Conservation (phyloP, 2,888 invertebrate species). For the Drosophila anceps region DNA sequence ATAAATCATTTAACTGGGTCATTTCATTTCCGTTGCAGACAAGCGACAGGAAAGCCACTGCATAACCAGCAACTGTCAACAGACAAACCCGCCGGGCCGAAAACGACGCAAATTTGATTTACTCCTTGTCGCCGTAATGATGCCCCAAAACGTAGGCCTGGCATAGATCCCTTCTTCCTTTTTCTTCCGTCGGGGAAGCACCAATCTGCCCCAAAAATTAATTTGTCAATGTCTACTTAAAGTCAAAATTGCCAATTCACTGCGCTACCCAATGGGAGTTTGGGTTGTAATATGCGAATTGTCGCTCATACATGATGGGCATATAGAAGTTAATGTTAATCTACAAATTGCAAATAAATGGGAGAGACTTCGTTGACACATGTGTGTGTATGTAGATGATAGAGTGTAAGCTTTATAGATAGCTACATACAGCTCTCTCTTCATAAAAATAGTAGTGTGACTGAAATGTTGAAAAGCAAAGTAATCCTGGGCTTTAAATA, state of each 20-base stretch:
- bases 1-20: slow-evolving; percentile 82
- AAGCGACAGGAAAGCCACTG: slow-evolving; percentile 67
- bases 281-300: slow-evolving; percentile 14
- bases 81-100: slow-evolving; percentile 40
- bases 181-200: slow-evolving; percentile 13
- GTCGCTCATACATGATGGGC: slow-evolving; percentile 17
- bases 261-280: slow-evolving; percentile 11
- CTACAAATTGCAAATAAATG: background rate
- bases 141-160: slow-evolving; percentile 50
- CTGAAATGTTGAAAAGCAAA: too few species aligned
- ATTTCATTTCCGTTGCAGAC: slow-evolving; percentile 79
- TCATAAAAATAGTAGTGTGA: too few species aligned
- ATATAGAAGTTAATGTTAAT: background rate
- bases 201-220: slow-evolving; percentile 55
- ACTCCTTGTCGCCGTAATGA: slow-evolving; percentile 72
- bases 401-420: too few species aligned
- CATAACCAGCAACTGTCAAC: slow-evolving; percentile 63
- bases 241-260: slow-evolving; percentile 58
- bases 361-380: background rate
- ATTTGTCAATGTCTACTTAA: slow-evolving; percentile 81
- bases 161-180: slow-evolving; percentile 19
- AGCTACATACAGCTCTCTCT: too few species aligned
- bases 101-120: slow-evolving; percentile 75
- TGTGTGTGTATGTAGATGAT: background rate
- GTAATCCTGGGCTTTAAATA: too few species aligned